These are phyloP conservation scores for Halcyon senegalensis DNA, from an alignment of 2,113 vertebrate species.

Conservation along the genomic window DNA sequence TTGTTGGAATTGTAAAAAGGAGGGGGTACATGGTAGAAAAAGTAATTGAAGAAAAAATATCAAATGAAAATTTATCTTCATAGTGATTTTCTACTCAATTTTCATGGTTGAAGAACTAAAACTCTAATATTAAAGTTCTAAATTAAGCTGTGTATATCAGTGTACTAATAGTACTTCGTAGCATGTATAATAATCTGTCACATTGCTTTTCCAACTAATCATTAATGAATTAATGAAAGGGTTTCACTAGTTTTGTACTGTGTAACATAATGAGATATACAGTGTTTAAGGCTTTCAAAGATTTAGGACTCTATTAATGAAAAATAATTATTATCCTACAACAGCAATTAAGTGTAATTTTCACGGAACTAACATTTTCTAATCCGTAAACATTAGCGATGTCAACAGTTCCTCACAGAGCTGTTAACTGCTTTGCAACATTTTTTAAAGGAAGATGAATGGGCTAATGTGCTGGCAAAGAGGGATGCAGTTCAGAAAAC, in stretches of 20 bases:
- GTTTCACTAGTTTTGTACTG: constrained; percentile 53
- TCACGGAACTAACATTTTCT: constrained; percentile 55
- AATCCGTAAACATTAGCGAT: constrained; percentile 65
- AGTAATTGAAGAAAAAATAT: background rate
- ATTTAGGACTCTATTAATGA: constrained; percentile 68
- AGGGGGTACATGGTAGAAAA: background rate
- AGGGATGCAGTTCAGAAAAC: background rate
- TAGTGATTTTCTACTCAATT: constrained; percentile 60
- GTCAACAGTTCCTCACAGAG: constrained; percentile 55
- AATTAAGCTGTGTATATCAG: constrained; percentile 66
- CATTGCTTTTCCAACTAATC: constrained; percentile 64
- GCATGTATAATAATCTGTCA: constrained; percentile 62
- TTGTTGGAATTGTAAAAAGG: background rate
- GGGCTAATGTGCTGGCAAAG: background rate
- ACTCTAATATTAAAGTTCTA: constrained; percentile 62
- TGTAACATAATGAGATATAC: constrained; percentile 64
- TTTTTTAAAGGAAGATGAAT: constrained; percentile 3
- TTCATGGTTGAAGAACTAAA: constrained; percentile 62
- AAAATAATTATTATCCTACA: constrained; percentile 73
- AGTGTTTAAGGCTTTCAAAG: constrained; percentile 71
- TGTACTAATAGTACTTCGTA: constrained; percentile 53
- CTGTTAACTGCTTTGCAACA: background rate
- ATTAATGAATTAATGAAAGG: constrained; percentile 68
- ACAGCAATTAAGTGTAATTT: constrained; percentile 71
- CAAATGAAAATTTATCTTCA: constrained; percentile 48